Evolutionary conservation across 2,797 vertebrate species (phyloP).

Genomic region (Pipistrellus pygmaeus): DNA sequence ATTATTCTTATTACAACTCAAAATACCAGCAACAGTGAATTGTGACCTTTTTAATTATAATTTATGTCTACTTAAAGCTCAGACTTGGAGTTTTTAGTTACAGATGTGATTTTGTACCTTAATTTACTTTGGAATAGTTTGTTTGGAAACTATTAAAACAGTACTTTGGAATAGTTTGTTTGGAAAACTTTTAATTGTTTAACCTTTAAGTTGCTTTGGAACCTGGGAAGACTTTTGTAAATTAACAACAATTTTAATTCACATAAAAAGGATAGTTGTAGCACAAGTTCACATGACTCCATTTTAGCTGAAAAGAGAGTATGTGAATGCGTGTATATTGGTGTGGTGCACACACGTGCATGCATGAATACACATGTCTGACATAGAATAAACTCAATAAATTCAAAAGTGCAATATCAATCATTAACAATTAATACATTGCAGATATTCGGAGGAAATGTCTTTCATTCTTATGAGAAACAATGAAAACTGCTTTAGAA

Average conservation of each 20-base stretch:
- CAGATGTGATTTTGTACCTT: not conserved
- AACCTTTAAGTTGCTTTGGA: not conserved
- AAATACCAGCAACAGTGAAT: not conserved
- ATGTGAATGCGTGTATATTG: not conserved
- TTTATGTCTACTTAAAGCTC: not conserved
- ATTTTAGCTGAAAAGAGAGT: not conserved
- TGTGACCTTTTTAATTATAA: not conserved
- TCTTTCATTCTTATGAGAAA: not conserved
- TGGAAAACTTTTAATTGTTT: not conserved
- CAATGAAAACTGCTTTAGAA: not conserved
- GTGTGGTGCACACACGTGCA: not conserved
- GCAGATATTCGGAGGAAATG: not conserved
- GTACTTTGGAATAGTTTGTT: not conserved
- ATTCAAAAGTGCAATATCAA: not conserved
- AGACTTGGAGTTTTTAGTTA: not conserved
- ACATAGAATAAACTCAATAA: not conserved
- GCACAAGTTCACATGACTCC: not conserved
- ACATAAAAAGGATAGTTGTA: not conserved
- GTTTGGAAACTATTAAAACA: too few relatives aligned
- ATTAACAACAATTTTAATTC: constrained; percentile 1
- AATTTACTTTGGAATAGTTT: not conserved
- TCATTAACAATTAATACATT: not conserved
- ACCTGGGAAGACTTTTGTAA: not conserved
- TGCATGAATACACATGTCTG: not conserved
- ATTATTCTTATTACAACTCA: not conserved